These are phyloP conservation scores for Elephantulus edwardii DNA, from an alignment of 2,113 vertebrate species.

Conservation along the genomic window DNA sequence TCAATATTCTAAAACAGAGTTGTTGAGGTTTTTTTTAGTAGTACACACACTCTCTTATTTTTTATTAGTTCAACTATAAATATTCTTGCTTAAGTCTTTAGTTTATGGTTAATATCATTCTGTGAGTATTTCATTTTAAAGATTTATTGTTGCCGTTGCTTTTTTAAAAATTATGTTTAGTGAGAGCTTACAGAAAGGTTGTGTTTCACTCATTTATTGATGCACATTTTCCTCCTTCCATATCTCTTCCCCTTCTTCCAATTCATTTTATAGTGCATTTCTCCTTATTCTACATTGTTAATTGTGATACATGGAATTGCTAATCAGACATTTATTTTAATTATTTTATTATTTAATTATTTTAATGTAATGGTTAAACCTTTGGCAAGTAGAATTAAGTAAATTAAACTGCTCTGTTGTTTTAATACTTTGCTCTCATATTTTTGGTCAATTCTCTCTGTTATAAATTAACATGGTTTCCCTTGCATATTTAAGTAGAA, in stretches of 20 bases:
- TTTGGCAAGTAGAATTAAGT: not conserved
- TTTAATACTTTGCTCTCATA: not conserved
- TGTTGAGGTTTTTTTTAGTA: not conserved
- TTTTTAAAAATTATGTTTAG: no score
- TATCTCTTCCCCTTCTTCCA: no score
- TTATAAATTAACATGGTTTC: conserved; percentile 42
- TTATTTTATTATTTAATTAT: no score
- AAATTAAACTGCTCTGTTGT: not conserved
- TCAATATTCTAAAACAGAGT: conserved; percentile 12
- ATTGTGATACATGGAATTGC: no score
- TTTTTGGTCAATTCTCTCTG: conserved; percentile 1
- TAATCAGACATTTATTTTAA: no score
- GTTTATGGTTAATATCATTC: not conserved
- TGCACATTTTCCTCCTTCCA: no score
- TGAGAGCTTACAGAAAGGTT: no score
- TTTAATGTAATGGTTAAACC: conserved; percentile 47
- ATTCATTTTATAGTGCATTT: no score
- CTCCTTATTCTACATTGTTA: no score
- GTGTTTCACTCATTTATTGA: no score
- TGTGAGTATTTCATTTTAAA: not conserved
- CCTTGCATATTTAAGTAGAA: conserved; percentile 52
- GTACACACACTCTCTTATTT: not conserved
- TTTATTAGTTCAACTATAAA: not conserved
- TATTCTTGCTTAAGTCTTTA: not conserved
- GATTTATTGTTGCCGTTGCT: not conserved